Base-by-base conservation (phyloP, 2,113 vertebrate genomes). In the Artemisiospiza belli region DNA sequence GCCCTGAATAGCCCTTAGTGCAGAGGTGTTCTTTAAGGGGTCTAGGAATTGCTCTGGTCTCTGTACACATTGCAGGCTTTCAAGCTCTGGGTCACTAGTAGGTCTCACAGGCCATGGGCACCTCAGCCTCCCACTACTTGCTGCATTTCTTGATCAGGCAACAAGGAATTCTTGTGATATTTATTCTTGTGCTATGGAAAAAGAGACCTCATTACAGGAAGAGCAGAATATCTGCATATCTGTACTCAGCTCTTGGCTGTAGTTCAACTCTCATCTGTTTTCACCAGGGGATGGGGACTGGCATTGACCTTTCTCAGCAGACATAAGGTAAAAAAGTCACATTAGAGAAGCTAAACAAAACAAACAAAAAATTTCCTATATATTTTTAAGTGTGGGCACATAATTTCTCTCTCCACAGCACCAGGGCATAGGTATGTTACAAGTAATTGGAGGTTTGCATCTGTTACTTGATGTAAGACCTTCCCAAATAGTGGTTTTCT, bases 21-120 rank as follows among this genome's bases (percentile, higher is more conserved):
- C 21, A 57, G 62, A 79, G 41, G 12, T 35, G 24, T 84, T 21
- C 14, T 72, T 30, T 62, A 10, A 47, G 44, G 24, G 15, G 31
- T 62, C n/a, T 1, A 0, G 22, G 47, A 58, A 19, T 57, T 27
- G 23, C 33, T 79, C 21, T 8, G 1, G 16, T 33, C 47, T 35
- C 39, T 54, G 28, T 8, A n/a, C 19, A 23, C 6, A 4, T 31
- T 0, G 0, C 19, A 43, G 46, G 4, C 5, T 82, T 17, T 44
- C 15, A 10, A 49, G 15, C 5, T 49, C 18, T 30, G 21, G 18
- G 46, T 62, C 61, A 14, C 55, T 33, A 12, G 6, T 6, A 64
- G 61, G n/a, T 84, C 27, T 58, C 61, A 82, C 31, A 70, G 17
- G 57, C 35, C 35, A 11, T 6, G 18, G 27, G 4, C 8, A 27